These are phyloP conservation scores for Pemphigus obesinymphae DNA, from an alignment of 1,140 invertebrate genomes.

Conservation along the genomic window DNA sequence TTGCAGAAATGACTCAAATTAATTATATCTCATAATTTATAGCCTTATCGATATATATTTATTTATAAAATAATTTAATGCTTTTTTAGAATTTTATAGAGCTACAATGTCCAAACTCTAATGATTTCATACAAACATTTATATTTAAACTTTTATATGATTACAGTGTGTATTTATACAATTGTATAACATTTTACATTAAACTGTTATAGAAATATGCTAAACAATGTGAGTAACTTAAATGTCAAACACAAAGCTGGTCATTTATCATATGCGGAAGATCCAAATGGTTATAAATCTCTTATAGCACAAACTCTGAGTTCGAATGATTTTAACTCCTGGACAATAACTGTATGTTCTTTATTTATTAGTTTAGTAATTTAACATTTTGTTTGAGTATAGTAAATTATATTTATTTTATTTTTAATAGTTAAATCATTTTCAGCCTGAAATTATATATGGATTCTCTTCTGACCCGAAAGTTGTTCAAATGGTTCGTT, in stretches of 20 bases:
- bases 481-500: constrained; percentile 57
- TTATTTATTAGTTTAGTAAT: neutral
- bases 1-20: too few species aligned
- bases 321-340: constrained; percentile 67
- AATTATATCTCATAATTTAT: too few species aligned
- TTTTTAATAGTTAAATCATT: too few species aligned
- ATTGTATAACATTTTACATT: too few species aligned
- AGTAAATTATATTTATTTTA: too few species aligned
- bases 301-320: constrained; percentile 78
- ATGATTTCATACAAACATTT: too few species aligned
- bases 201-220: constrained; percentile 58
- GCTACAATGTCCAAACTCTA: too few species aligned
- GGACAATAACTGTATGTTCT: constrained; percentile 53
- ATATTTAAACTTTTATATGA: too few species aligned
- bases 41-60: too few species aligned
- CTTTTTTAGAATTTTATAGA: too few species aligned
- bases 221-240: constrained; percentile 66
- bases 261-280: constrained; percentile 79
- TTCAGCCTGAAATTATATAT: constrained; percentile 53
- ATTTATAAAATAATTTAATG: too few species aligned
- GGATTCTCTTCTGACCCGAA: constrained; percentile 56
- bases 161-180: too few species aligned
- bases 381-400: neutral
- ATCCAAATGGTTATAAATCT: constrained; percentile 80
- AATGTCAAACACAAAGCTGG: constrained; percentile 85